Conservation (phyloP, 2,888 invertebrate species). For the Candidula unifasciata region DNA sequence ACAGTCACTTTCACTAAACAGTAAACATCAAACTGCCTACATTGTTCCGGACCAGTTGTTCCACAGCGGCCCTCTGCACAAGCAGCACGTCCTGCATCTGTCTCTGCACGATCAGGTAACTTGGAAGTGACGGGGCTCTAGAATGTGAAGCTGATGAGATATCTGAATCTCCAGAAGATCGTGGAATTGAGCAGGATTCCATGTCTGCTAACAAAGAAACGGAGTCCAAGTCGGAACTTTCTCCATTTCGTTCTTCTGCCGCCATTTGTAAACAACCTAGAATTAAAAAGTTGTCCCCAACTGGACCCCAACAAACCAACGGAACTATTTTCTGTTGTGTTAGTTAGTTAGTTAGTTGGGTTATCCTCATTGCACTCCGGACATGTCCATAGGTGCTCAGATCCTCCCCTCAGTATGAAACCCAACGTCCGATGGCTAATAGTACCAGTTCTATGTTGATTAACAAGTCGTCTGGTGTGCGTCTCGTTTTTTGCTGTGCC, state of each 20-base stretch:
- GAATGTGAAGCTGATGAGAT: neutral
- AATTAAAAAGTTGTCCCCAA: neutral
- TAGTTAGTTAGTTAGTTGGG: too few relatives aligned
- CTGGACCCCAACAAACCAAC: neutral
- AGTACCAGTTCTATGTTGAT: too few relatives aligned
- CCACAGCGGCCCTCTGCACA: conserved; percentile 3
- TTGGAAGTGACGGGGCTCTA: conserved; percentile 11
- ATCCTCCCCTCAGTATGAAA: too few relatives aligned
- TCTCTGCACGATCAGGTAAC: conserved; percentile 27
- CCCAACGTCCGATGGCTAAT: too few relatives aligned
- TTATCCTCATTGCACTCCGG: too few relatives aligned
- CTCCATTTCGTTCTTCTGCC: neutral
- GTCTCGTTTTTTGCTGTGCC: too few relatives aligned
- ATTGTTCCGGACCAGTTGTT: conserved; percentile 18
- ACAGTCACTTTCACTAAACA: too few relatives aligned
- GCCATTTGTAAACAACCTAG: conserved; percentile 40
- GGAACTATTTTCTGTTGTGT: neutral
- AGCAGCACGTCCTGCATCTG: conserved; percentile 30
- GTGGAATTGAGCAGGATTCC: neutral
- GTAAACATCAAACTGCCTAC: neutral
- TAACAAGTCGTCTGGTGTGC: too few relatives aligned
- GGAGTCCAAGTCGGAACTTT: neutral
- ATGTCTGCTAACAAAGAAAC: neutral
- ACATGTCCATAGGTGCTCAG: too few relatives aligned
- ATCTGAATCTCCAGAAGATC: neutral